Percentiles rank a stretch among this genome's conserved stretches.
These are phyloP conservation scores for Ectobius pallidus DNA, from an alignment of 2,888 invertebrate species.

Conservation along the genomic window DNA sequence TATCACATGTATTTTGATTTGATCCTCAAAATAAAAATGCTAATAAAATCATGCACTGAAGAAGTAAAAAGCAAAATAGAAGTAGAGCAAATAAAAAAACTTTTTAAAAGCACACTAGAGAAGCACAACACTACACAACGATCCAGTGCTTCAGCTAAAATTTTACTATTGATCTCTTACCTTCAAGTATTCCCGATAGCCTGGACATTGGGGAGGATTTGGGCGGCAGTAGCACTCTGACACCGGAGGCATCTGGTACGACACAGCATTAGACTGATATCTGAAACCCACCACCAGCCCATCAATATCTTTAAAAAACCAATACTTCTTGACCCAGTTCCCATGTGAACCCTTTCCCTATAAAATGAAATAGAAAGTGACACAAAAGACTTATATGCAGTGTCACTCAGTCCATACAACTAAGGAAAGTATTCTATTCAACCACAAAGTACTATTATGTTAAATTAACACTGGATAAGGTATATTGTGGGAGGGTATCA, in stretches of 20 bases:
- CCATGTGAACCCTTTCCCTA: too few species aligned
- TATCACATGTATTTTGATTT: too few species aligned
- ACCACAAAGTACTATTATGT: too few species aligned
- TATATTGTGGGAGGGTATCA: too few species aligned
- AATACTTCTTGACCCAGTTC: neutral
- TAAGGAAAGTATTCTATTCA: neutral
- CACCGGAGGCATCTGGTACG: neutral
- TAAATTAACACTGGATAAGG: too few species aligned
- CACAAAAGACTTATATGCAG: neutral
- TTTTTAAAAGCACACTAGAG: too few species aligned
- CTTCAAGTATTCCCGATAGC: neutral
- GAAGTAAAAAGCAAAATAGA: too few species aligned
- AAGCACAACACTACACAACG: too few species aligned
- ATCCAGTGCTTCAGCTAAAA: too few species aligned
- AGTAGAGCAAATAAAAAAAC: too few species aligned
- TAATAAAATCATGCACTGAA: too few species aligned
- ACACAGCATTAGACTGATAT: neutral
- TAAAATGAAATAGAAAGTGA: neutral
- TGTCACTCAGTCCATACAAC: neutral
- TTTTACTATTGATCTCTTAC: neutral
- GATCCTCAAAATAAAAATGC: too few species aligned
- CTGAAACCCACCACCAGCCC: neutral
- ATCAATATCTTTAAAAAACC: neutral
- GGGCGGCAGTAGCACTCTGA: neutral
- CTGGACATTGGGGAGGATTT: neutral